phyloP scores from a whole-genome alignment of 1,140 invertebrate species.

The Leptopilina clavipes region DNA sequence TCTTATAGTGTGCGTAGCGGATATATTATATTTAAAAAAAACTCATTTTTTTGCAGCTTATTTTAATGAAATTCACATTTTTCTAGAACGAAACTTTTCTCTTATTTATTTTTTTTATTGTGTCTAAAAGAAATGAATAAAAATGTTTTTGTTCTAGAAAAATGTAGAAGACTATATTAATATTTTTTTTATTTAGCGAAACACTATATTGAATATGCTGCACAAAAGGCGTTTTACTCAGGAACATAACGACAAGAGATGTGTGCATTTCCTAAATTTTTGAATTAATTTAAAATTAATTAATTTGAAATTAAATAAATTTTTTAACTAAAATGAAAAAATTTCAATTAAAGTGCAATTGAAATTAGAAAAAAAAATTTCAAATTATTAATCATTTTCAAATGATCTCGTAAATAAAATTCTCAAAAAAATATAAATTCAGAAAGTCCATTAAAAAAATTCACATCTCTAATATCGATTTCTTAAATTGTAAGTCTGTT shows the following conservation, averaged over 20 bases:
- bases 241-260: conserved; percentile 9
- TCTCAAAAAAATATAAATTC: no score
- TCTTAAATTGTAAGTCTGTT: conserved; percentile 10
- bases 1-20: not conserved
- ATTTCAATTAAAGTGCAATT: no score
- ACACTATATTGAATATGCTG: not conserved
- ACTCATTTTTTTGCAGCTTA: not conserved
- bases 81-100: not conserved
- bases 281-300: no score
- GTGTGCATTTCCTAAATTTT: not conserved
- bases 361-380: no score
- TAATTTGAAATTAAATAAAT: no score
- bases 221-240: conserved; percentile 13
- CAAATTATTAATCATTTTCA: no score
- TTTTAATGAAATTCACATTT: not conserved
- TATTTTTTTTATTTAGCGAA: not conserved
- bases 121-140: not conserved
- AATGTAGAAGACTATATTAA: not conserved
- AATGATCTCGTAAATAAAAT: no score
- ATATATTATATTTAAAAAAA: not conserved
- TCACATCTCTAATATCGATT: not conserved
- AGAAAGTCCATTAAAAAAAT: no score
- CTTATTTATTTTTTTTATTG: no score
- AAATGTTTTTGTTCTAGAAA: not conserved
- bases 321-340: no score